Base-by-base conservation (phyloP, 2,797 vertebrate genomes). In the Alcedo quadribrachys region DNA sequence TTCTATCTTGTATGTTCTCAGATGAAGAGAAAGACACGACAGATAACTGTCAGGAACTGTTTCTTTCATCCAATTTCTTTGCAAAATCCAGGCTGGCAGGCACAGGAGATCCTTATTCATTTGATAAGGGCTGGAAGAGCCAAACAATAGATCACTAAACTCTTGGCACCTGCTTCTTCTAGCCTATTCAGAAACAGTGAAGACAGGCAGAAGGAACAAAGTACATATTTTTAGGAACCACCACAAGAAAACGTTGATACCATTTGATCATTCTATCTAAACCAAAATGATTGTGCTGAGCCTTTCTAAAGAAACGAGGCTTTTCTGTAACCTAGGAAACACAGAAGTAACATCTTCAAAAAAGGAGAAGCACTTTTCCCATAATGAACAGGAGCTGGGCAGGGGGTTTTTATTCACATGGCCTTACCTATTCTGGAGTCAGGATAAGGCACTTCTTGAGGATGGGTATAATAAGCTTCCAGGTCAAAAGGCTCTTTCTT, bases 401-500 rank as follows among this genome's bases (percentile, higher is more conserved):
- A 32, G 21, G 12, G 37, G 11, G 12, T 4, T 71, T 91, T 87
- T 80, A 48, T 61, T 71, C n/a, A 16, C 69, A 43, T 5, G 27
- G 40, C 37, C 94, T 97, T 95, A 98, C 98, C 98, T 96, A 98
- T 98, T 97, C 97, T 97, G 94, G 97, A 94, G 89, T 98, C 98
- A 90, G 98, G 97, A 95, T 98, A 98, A 97, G 97, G 97, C 96
- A 98, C 96, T 91, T 98, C 98, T 85, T 97, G 96, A 8, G 97
- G 96, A 90, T 97, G 94, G 27, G 97, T 98, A 65, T 98, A 98
- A 91, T 94, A 98, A 77, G 97, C 98, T 96, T 98, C 97, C 93
- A 98, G 92, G 82, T 98, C 98, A 96, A 98, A 98, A 87, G 98
- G 97, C 73, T 98, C 98, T 89, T 98, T 98, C 95, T 98, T 98